Conservation (phyloP, 2,113 vertebrate species). For the Leptobrachium ailaonicum region DNA sequence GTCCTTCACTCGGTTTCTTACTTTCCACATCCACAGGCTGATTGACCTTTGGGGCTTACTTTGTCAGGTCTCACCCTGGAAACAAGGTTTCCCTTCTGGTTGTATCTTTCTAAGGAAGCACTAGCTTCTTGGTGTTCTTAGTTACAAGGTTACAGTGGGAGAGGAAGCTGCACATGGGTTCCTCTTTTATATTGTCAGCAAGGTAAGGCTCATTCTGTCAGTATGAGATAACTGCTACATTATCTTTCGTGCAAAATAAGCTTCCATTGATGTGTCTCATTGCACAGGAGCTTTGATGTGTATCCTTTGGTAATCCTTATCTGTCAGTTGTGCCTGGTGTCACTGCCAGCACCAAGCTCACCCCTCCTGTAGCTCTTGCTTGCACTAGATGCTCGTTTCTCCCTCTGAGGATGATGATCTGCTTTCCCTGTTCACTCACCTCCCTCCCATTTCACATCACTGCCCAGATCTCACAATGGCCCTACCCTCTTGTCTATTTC, state of each 20-base stretch:
- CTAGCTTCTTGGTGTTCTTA: not conserved
- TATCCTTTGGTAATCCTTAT: not conserved
- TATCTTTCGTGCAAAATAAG: not conserved
- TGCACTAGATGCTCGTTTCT: conserved; percentile 23
- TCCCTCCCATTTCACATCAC: conserved; percentile 28
- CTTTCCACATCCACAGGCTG: conserved; percentile 27
- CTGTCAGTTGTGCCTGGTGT: not conserved
- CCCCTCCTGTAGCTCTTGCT: conserved; percentile 43
- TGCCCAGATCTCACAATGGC: not conserved
- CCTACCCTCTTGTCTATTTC: conserved; percentile 15
- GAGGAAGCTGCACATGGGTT: conserved; percentile 21
- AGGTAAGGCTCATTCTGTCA: not conserved
- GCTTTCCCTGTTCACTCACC: conserved; percentile 12
- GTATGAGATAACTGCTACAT: not conserved
- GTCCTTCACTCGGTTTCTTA: not conserved
- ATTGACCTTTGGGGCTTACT: conserved; percentile 12
- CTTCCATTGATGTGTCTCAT: not conserved
- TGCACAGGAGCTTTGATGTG: not conserved
- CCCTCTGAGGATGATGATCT: conserved; percentile 18
- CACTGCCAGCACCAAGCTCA: conserved; percentile 4
- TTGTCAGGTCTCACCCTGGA: conserved; percentile 29
- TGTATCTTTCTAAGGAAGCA: not conserved
- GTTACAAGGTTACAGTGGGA: not conserved
- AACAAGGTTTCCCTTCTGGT: not conserved
- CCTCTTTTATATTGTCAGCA: not conserved